Evolutionary conservation across 2,113 vertebrate species (phyloP), one percentile per base, ranked within the genome.

Genomic region (Oxyruncus cristatus): DNA sequence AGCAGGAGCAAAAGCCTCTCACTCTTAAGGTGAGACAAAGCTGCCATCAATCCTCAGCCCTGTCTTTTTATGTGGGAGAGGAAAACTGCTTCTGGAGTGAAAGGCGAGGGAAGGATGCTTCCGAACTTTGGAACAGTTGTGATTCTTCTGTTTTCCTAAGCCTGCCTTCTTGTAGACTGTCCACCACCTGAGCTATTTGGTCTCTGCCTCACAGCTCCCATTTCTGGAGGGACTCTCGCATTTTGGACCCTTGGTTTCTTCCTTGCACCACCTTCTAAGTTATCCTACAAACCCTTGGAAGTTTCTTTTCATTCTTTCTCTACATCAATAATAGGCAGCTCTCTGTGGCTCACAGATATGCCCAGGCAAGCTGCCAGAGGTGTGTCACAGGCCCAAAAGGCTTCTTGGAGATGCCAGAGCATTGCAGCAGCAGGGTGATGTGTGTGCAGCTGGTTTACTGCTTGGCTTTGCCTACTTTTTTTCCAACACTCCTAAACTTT

Each of bases 291-390:
- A 75, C 95, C 98, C 92, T 97, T 98, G 97, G 97, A 98, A 98
- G 97, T 97, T 98, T 97, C 96, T 98, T 98, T 97, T 98, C 98
- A 98, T 98, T 97, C 97, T 98, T 98, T 98, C 98, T 98, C 98
- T 98, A 97, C 94, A 92, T 97, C 96, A 98, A 98, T 97, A 96
- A 94, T 97, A 98, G 98, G 97, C 97, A 98, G 98, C 97, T 98
- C 97, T 98, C 97, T 98, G 95, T 98, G 97, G 97, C 97, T 98
- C 97, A 98, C 92, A 97, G 98, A 98, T 97, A 97, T 97, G 96
- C 97, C 95, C 97, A 98, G 98, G 98, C 97, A 98, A 98, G 97
- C 97, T 98, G 93, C 97, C 97, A 97, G 97, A 98, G 97, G 97
- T 98, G 97, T 98, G 97, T 97, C 96, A 98, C 97, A 95, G 96